Evolutionary conservation across 2,113 vertebrate species (phyloP), one percentile per base, ranked within the genome.

Genomic region (Prinia subflava): DNA sequence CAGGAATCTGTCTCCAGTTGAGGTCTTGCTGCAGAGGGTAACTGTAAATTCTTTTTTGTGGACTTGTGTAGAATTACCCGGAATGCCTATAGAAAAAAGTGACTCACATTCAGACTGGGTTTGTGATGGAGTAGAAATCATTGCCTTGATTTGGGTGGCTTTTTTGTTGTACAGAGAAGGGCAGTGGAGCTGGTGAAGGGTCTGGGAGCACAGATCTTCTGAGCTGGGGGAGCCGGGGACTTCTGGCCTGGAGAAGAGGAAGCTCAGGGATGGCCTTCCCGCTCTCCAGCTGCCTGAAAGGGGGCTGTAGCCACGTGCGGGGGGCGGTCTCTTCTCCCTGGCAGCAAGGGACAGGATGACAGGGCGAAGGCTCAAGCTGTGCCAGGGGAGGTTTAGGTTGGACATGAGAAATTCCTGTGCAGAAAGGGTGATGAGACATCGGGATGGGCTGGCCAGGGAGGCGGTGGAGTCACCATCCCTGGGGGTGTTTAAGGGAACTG

Each of bases 111-210:
- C 17, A 15, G 13, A 4, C 21, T 18, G 4, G 9, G n/a, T 1
- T 18, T 50, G 46, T 8, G 35, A 24, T 5, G 17, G 31, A 27
- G 1, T 0, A 14, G 15, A 23, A 14, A n/a, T 69, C 1, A 0
- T 28, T 46, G 15, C 44, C 8, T 42, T 31, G 30, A 53, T 35
- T 49, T 35, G n/a, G 21, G 30, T 37, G 39, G 3, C 4, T 46
- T 30, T 62, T 52, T n/a, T 11, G 39, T 15, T 68, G 41, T 31
- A 17, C 25, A 11, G n/a, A 42, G 20, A 31, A 35, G 46, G 55
- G 47, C 41, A 31, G 0, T 13, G 35, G 22, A 42, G 21, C 55
- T 49, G 47, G 35, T 27, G 10, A 16, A 8, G 25, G 30, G n/a
- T n/a, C 46, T 82, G 53, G 46, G 55, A 41, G 30, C 30, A 15